A percentile compares a stretch with the other conserved stretches of the same genome.
Conservation (phyloP, 2,888 invertebrate species). For the Periphyllus acericola region DNA sequence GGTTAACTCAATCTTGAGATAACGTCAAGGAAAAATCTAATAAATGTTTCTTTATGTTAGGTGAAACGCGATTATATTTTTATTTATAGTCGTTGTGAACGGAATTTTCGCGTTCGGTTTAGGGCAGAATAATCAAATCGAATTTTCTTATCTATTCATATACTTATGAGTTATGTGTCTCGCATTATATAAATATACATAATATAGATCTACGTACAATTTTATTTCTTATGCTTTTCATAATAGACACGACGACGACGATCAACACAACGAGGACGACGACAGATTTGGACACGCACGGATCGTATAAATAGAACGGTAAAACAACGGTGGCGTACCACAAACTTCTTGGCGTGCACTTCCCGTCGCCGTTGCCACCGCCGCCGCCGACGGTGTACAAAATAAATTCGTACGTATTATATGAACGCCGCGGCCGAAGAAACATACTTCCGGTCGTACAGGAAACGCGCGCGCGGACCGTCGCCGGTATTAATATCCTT, state of each 20-base stretch:
- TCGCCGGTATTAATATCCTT: slow-evolving; percentile 15
- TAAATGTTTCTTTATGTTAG: background rate
- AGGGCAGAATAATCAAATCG: background rate
- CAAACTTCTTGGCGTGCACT: slow-evolving; percentile 50
- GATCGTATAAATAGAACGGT: slow-evolving; percentile 54
- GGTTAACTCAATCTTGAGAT: background rate
- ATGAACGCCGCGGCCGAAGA: background rate
- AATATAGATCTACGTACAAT: background rate
- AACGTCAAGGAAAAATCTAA: background rate
- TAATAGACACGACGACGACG: slow-evolving; percentile 30
- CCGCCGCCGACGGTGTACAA: background rate
- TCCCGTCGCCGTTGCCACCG: slow-evolving; percentile 8
- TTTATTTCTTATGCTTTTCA: background rate
- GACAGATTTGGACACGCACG: slow-evolving; percentile 36
- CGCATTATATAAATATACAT: background rate
- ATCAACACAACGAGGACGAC: slow-evolving; percentile 19
- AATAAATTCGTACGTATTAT: background rate
- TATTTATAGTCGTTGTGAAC: background rate
- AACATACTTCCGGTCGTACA: slow-evolving; percentile 54
- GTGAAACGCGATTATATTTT: background rate
- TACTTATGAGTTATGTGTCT: background rate
- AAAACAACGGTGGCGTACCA: slow-evolving; percentile 15
- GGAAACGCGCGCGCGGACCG: slow-evolving; percentile 44
- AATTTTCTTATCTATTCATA: background rate
- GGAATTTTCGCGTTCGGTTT: background rate